A percentile compares a stretch with the other conserved stretches of the same genome.
phyloP scores from a whole-genome alignment of 2,113 vertebrate genomes.

The Zosterops pallidus region DNA sequence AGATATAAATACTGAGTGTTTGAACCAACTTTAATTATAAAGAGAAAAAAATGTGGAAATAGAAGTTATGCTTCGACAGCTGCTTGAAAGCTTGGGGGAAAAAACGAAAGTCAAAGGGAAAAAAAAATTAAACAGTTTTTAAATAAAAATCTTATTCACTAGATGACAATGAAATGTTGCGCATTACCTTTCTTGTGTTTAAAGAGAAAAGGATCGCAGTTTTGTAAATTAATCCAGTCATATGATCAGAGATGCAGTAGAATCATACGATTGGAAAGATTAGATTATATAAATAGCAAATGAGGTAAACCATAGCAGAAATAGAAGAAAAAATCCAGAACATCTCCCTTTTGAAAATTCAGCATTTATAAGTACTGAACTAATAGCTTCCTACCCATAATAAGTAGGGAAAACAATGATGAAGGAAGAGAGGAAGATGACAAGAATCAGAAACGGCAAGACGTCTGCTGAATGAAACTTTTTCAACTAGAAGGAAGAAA shows the following conservation, averaged over 20 bases:
- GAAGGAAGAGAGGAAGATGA: background rate
- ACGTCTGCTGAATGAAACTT: background rate
- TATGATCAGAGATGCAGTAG: background rate
- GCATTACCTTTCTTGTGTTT: background rate
- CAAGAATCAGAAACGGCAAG: background rate
- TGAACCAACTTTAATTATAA: background rate
- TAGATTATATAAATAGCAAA: background rate
- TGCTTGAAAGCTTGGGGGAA: background rate
- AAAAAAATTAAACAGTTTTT: background rate
- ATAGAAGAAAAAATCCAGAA: background rate
- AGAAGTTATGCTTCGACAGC: background rate
- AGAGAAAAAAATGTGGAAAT: background rate
- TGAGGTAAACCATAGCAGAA: background rate
- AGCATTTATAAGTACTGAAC: background rate
- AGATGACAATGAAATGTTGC: background rate
- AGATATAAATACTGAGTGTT: background rate
- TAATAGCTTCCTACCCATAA: background rate
- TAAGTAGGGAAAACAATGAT: background rate
- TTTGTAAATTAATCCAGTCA: background rate
- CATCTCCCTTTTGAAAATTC: background rate
- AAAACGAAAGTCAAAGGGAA: background rate
- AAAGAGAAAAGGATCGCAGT: background rate
- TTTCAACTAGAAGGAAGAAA: background rate
- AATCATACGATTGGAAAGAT: background rate
- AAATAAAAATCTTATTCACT: background rate